Conservation (phyloP, 2,888 invertebrate genomes). For the Lepidochrysops patricia region DNA sequence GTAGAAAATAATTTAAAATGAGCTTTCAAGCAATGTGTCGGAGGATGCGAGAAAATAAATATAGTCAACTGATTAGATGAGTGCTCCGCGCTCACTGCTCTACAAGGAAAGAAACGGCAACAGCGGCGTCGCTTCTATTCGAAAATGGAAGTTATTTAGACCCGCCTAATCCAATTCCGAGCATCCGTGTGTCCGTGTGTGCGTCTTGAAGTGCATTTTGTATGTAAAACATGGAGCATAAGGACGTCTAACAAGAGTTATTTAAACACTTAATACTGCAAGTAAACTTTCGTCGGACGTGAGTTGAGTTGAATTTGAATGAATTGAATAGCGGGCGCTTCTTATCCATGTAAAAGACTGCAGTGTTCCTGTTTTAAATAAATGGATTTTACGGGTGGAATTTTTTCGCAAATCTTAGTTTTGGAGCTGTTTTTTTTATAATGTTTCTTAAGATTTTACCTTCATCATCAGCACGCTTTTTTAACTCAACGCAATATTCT, state of each 20-base stretch:
- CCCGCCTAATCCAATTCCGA: not conserved
- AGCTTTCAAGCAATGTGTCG: not conserved
- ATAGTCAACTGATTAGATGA: not conserved
- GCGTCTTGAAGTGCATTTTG: not conserved
- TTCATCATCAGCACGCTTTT: too few relatives aligned
- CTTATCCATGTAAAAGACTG: conserved; percentile 4
- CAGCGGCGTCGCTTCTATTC: too few relatives aligned
- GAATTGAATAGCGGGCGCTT: conserved; percentile 12
- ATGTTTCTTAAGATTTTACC: too few relatives aligned
- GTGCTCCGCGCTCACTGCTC: not conserved
- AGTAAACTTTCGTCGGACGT: conserved; percentile 18
- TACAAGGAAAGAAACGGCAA: not conserved
- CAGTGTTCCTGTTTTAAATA: conserved; percentile 4
- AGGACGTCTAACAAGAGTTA: conserved; percentile 17
- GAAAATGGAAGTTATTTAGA: not conserved
- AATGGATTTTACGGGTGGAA: not conserved
- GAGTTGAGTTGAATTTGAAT: conserved; percentile 16
- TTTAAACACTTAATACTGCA: conserved; percentile 20
- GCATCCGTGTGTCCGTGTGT: not conserved
- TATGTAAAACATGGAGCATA: conserved; percentile 10
- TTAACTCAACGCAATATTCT: too few relatives aligned
- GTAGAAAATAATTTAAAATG: too few relatives aligned
- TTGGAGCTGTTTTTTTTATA: too few relatives aligned
- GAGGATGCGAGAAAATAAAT: not conserved
- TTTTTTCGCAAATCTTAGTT: not conserved